These are phyloP conservation scores for Gymnogyps californianus DNA, from an alignment of 2,113 vertebrate genomes.

Conservation along the genomic window DNA sequence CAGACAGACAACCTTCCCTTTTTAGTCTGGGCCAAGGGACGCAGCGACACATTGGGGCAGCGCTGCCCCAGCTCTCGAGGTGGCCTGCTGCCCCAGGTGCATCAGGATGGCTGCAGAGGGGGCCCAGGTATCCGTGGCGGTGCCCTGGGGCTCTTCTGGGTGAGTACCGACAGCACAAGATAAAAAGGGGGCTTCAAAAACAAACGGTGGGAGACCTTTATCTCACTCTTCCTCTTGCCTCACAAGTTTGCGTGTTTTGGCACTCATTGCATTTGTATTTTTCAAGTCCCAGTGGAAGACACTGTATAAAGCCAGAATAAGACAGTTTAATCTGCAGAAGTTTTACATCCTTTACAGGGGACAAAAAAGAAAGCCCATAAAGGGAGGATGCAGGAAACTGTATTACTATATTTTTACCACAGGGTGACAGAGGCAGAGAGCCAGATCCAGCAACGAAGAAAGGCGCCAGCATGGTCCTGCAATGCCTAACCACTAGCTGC, in stretches of 20 bases:
- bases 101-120: not conserved
- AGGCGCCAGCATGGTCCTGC: not conserved
- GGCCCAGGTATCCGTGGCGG: fast-evolving
- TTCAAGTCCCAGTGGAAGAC: not conserved
- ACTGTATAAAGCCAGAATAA: not conserved
- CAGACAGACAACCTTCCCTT: not conserved
- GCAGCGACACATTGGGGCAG: not conserved
- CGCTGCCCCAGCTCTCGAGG: not conserved
- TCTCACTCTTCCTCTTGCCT: not conserved
- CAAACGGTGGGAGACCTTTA: not conserved
- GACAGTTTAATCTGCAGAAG: not conserved
- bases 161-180: not conserved
- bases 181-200: not conserved
- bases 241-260: not conserved
- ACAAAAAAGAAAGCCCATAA: not conserved
- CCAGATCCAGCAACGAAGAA: not conserved
- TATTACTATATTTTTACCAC: not conserved
- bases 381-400: not conserved
- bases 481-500: not conserved
- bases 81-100: not conserved
- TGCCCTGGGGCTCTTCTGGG: not conserved
- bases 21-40: not conserved
- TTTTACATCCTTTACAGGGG: not conserved
- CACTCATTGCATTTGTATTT: not conserved
- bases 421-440: not conserved